These are phyloP conservation scores for Globicephala melas DNA, from an alignment of 2,113 vertebrate genomes.

Conservation along the genomic window DNA sequence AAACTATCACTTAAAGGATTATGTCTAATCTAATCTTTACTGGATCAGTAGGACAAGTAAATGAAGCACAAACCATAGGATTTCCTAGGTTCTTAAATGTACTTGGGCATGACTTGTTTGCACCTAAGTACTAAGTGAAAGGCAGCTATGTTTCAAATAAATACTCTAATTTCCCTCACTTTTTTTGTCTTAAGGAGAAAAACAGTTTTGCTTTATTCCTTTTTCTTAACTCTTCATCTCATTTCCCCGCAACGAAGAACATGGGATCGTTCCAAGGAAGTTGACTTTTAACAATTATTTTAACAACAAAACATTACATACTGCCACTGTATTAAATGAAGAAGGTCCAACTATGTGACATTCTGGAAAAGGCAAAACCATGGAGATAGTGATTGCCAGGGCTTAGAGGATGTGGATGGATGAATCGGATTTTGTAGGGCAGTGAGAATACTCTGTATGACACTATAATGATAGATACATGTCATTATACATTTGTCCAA, in stretches of 20 bases:
- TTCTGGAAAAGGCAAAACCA: not conserved
- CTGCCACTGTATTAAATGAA: not conserved
- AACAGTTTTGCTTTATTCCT: not conserved
- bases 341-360: not conserved
- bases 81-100: not conserved
- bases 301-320: not conserved
- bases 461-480: not conserved
- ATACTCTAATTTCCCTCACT: not conserved
- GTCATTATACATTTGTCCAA: not conserved
- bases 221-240: slow-evolving; percentile 10
- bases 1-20: not conserved
- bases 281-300: not conserved
- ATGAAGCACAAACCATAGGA: not conserved
- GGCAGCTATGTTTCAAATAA: not conserved
- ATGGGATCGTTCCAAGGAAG: not conserved
- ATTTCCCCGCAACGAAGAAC: not conserved
- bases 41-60: not conserved
- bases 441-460: not conserved
- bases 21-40: not conserved
- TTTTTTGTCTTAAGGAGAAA: not conserved
- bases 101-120: not conserved
- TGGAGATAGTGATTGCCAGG: not conserved
- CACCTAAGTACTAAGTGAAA: not conserved
- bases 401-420: not conserved
- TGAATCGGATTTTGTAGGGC: not conserved